Percentiles rank a stretch among this genome's conserved stretches.
Conservation (phyloP, 2,888 invertebrate species). For the Branchipolynoe longqiensis region DNA sequence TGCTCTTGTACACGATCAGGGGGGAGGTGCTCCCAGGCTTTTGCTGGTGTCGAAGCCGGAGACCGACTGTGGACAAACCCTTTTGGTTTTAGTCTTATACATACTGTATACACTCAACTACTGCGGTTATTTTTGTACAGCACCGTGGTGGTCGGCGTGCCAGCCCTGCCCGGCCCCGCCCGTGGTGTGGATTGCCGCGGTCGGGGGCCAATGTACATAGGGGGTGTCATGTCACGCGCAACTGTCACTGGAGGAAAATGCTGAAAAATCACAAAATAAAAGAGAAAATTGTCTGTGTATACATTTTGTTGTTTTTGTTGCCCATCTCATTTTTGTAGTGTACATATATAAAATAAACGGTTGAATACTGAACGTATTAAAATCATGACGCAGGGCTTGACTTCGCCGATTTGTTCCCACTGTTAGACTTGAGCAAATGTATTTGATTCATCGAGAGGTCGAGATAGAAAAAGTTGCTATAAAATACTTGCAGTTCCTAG, state of each 20-base stretch:
- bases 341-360: constrained; percentile 39
- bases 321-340: constrained; percentile 49
- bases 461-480: no score
- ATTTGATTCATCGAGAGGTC: no score
- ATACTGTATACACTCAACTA: constrained; percentile 64
- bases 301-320: constrained; percentile 52
- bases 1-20: constrained; percentile 23
- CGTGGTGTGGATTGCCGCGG: constrained; percentile 45
- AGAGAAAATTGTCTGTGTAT: constrained; percentile 58
- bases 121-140: constrained; percentile 64
- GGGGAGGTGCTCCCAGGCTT: constrained; percentile 37
- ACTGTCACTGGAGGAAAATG: constrained; percentile 57
- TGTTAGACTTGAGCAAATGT: no score
- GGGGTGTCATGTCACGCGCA: constrained; percentile 50
- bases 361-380: constrained; percentile 37
- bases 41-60: constrained; percentile 30
- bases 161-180: constrained; percentile 43
- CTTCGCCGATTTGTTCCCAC: no score
- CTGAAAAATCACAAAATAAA: constrained; percentile 60
- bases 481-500: no score
- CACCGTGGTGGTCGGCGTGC: constrained; percentile 59
- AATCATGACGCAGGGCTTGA: constrained; percentile 26
- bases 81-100: constrained; percentile 65
- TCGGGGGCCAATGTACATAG: constrained; percentile 61
- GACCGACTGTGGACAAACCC: constrained; percentile 55